Percentiles rank a stretch among this genome's conserved stretches.
phyloP scores from a whole-genome alignment of 2,888 invertebrate genomes.

The Scrobipalpa costella region DNA sequence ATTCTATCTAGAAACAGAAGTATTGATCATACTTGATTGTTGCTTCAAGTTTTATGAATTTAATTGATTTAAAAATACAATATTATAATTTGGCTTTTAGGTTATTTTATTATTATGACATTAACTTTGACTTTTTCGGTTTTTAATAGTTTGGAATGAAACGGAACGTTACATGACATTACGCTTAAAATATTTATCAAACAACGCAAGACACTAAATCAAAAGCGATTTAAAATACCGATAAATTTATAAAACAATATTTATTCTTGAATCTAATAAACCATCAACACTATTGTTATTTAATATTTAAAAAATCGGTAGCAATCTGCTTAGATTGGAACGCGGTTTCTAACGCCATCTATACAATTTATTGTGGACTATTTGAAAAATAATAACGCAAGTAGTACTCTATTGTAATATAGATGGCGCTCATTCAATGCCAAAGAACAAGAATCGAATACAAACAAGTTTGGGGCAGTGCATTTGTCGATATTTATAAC shows the following conservation, averaged over 20 bases:
- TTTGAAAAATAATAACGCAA: not conserved
- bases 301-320: not conserved
- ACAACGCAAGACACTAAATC: too few relatives aligned
- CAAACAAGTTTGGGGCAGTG: slow-evolving; percentile 16
- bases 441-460: not conserved
- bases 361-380: not conserved
- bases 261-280: not conserved
- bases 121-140: not conserved
- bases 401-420: not conserved
- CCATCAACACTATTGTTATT: too few relatives aligned
- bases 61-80: too few relatives aligned
- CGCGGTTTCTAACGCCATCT: not conserved
- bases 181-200: too few relatives aligned
- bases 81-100: too few relatives aligned
- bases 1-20: not conserved
- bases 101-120: not conserved
- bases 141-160: not conserved
- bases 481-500: slow-evolving; percentile 26
- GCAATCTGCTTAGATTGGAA: not conserved
- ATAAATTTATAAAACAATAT: not conserved
- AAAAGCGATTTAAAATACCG: not conserved
- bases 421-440: slow-evolving; percentile 3
- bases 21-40: not conserved
- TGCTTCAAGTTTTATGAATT: not conserved
- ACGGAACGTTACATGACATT: not conserved